Evolutionary conservation across 2,797 vertebrate species (phyloP).

Genomic region (Darevskia mixta): DNA sequence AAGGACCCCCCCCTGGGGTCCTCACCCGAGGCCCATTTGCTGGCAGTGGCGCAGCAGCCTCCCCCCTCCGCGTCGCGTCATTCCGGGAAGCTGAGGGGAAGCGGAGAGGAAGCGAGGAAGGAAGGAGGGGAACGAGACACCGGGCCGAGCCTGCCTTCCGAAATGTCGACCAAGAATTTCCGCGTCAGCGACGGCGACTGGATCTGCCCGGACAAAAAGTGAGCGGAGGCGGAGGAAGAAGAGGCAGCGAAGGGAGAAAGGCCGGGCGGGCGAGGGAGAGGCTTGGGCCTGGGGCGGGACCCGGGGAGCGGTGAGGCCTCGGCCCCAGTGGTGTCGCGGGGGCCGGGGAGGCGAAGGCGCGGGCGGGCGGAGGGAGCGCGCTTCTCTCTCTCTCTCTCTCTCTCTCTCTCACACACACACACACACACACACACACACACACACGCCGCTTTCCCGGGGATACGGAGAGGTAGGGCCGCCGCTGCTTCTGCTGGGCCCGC

Average conservation of each 20-base stretch:
- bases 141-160: constrained; percentile 26
- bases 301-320: neutral
- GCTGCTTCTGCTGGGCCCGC: too few relatives aligned
- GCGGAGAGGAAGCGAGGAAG: too few relatives aligned
- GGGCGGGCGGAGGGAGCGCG: neutral
- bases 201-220: constrained; percentile 99
- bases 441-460: too few relatives aligned
- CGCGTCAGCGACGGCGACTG: constrained; percentile 98
- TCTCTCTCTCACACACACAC: too few relatives aligned
- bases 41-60: neutral
- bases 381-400: too few relatives aligned
- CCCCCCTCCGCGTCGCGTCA: neutral
- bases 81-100: neutral
- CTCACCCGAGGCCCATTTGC: neutral
- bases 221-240: constrained; percentile 55
- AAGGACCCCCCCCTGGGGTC: neutral
- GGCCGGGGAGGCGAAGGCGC: neutral
- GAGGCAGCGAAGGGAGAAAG: neutral
- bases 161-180: constrained; percentile 97
- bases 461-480: too few relatives aligned
- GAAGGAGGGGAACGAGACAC: too few relatives aligned
- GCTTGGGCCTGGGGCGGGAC: neutral
- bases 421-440: too few relatives aligned
- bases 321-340: neutral
- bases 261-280: neutral